Conservation (phyloP, 1,140 invertebrate genomes). For the Helicoverpa zea region DNA sequence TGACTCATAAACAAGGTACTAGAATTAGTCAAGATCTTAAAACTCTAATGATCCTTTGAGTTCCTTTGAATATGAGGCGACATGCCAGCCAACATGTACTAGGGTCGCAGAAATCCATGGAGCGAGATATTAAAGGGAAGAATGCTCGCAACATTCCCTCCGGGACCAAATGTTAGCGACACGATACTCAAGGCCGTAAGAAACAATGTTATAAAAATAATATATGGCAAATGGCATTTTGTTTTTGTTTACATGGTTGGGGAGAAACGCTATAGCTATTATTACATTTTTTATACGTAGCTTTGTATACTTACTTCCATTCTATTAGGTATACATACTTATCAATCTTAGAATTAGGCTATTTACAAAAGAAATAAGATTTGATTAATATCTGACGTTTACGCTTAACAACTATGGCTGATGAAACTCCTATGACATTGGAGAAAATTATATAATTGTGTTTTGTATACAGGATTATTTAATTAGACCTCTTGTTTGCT, state of each 20-base stretch:
- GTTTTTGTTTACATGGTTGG: constrained; percentile 22
- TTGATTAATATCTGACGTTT: no score
- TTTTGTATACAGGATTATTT: no score
- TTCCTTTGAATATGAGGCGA: constrained; percentile 13
- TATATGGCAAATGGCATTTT: constrained; percentile 34
- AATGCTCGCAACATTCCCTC: constrained; percentile 29
- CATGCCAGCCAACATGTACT: constrained; percentile 11
- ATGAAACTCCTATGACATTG: no score
- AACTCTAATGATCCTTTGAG: neutral
- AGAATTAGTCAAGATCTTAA: neutral
- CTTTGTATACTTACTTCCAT: no score
- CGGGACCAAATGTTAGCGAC: constrained; percentile 26
- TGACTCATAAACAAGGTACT: no score
- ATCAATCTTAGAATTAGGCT: no score
- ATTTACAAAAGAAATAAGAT: no score
- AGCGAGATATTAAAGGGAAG: constrained; percentile 28
- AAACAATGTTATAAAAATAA: constrained; percentile 37
- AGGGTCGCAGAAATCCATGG: constrained; percentile 27
- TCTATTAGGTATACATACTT: no score
- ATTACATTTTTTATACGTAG: no score
- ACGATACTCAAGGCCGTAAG: constrained; percentile 33
- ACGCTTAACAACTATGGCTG: no score
- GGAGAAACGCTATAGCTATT: neutral
- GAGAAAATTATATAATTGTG: no score
- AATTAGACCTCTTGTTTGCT: no score